phyloP scores from a whole-genome alignment of 2,797 vertebrate species.

The Alcedo atthis region DNA sequence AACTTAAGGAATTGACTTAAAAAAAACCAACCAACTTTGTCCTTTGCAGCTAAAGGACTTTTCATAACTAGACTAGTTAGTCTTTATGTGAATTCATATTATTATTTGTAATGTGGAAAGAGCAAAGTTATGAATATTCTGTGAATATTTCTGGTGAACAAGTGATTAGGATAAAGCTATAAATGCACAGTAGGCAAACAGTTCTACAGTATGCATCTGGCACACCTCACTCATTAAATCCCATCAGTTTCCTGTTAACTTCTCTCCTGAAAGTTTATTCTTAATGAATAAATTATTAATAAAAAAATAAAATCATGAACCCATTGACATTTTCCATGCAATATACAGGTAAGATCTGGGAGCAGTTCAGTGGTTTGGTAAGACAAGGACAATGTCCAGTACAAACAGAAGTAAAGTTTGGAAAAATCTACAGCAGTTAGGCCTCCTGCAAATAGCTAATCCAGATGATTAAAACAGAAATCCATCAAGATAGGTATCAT shows the following conservation, averaged over 20 bases:
- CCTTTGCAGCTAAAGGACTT: background rate
- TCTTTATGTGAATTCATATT: background rate
- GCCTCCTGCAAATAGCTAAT: background rate
- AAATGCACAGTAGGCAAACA: background rate
- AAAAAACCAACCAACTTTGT: background rate
- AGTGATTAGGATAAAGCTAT: background rate
- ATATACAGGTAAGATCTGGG: background rate
- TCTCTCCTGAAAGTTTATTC: slow-evolving; percentile 18
- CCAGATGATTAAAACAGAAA: slow-evolving; percentile 1
- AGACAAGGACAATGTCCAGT: background rate
- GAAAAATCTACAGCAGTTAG: background rate
- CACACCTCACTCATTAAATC: slow-evolving; percentile 29
- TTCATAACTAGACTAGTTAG: background rate
- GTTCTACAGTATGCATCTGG: background rate
- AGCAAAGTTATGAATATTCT: background rate
- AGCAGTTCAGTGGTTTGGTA: background rate
- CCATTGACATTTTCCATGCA: background rate
- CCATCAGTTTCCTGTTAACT: background rate
- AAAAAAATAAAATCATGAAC: background rate
- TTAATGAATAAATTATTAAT: too few species aligned
- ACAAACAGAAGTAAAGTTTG: background rate
- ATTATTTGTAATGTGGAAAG: background rate
- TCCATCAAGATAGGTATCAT: background rate
- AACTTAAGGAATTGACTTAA: background rate
- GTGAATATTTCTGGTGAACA: slow-evolving; percentile 4